These are phyloP conservation scores for Tychaedon coryphoeus DNA, from an alignment of 2,113 vertebrate species.

Conservation along the genomic window DNA sequence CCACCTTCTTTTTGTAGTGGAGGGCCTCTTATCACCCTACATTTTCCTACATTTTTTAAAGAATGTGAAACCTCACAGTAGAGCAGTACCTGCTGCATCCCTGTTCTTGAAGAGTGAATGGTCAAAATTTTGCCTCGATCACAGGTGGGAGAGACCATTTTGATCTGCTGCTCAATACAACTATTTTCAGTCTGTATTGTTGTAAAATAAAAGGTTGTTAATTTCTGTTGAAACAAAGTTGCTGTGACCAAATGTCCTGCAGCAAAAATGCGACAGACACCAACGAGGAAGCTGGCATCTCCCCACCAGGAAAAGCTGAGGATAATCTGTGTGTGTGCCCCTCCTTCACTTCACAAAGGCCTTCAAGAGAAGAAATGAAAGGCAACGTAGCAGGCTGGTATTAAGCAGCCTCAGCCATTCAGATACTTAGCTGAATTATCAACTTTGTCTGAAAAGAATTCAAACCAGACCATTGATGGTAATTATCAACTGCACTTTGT, in stretches of 20 bases:
- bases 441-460: constrained; percentile 19
- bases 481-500: constrained; percentile 58
- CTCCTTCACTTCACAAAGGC: neutral
- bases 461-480: constrained; percentile 31
- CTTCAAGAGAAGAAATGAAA: constrained; percentile 1
- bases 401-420: constrained; percentile 30
- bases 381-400: neutral
- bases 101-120: neutral
- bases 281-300: neutral
- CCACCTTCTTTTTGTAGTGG: neutral
- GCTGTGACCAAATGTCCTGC: neutral
- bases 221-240: neutral
- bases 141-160: neutral
- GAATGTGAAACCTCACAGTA: neutral
- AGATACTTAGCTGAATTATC: constrained; percentile 43
- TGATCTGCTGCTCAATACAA: neutral
- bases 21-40: neutral
- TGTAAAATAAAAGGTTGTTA: neutral
- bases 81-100: neutral
- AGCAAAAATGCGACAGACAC: rapidly evolving
- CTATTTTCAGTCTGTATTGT: neutral
- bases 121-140: neutral
- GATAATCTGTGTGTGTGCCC: neutral
- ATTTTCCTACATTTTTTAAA: neutral
- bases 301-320: neutral